Conservation (phyloP, 2,797 vertebrate species). For the Fundulus diaphanus region DNA sequence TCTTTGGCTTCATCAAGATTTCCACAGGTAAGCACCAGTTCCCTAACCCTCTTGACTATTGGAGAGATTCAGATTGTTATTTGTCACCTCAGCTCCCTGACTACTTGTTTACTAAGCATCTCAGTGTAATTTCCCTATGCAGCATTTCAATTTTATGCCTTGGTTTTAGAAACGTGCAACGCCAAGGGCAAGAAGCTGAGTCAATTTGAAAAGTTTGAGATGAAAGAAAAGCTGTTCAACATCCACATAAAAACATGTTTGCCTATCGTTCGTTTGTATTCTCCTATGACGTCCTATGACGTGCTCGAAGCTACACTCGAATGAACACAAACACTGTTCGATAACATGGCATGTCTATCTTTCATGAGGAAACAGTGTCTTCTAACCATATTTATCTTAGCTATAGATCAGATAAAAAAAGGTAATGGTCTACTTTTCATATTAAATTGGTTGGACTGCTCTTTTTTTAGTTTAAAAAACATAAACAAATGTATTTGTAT, state of each 20-base stretch:
- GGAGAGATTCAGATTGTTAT: background rate
- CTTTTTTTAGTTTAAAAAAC: background rate
- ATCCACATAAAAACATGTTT: background rate
- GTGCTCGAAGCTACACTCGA: too few relatives aligned
- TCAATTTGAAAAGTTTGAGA: background rate
- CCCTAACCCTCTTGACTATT: background rate
- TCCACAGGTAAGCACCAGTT: conserved; percentile 64
- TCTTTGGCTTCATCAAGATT: conserved; percentile 82
- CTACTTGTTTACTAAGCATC: background rate
- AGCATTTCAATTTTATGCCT: background rate
- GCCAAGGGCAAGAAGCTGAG: background rate
- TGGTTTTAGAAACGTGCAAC: background rate
- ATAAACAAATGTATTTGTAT: too few relatives aligned
- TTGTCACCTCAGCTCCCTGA: background rate
- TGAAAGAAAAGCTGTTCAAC: background rate
- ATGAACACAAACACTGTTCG: too few relatives aligned
- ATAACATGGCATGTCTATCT: too few relatives aligned
- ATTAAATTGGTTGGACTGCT: too few relatives aligned
- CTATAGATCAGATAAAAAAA: background rate
- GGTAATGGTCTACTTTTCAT: background rate
- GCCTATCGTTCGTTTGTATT: background rate
- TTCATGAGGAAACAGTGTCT: too few relatives aligned
- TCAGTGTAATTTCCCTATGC: background rate
- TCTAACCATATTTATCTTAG: too few relatives aligned
- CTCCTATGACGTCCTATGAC: too few relatives aligned